Conservation (phyloP, 2,113 vertebrate genomes). For the Oncorhynchus mykiss region DNA sequence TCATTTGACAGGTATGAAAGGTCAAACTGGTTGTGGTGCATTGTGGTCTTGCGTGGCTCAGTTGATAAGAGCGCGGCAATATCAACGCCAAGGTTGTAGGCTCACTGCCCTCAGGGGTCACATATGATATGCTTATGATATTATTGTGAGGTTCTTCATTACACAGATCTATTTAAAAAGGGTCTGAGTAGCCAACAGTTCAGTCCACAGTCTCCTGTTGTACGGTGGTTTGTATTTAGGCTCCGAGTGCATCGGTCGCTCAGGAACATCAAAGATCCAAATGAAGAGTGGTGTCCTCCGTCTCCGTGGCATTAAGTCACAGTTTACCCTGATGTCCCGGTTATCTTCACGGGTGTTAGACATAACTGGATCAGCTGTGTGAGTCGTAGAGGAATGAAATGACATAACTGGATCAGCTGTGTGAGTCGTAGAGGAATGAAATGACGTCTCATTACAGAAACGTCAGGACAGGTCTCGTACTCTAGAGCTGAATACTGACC, state of each 20-base stretch:
- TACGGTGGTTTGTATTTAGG: neutral
- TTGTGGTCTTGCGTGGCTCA: too few species aligned
- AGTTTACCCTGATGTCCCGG: neutral
- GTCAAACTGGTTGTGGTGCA: too few species aligned
- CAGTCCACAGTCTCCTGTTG: neutral
- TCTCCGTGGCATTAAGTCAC: neutral
- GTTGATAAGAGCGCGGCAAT: too few species aligned
- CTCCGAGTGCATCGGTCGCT: neutral
- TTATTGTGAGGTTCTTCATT: too few species aligned
- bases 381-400: neutral
- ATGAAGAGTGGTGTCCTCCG: neutral
- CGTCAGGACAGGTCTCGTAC: slow-evolving; percentile 11
- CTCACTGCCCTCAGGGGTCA: too few species aligned
- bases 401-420: neutral
- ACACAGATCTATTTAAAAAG: too few species aligned
- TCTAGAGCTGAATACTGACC: too few species aligned
- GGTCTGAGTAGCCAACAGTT: neutral
- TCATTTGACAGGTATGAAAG: too few species aligned
- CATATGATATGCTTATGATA: too few species aligned
- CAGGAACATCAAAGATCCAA: neutral
- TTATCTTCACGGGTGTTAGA: neutral
- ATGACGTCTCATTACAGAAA: neutral
- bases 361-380: neutral
- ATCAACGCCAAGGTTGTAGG: too few species aligned
- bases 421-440: neutral